These are phyloP conservation scores for Adelphocoris suturalis DNA, from an alignment of 2,888 invertebrate genomes.

Conservation along the genomic window DNA sequence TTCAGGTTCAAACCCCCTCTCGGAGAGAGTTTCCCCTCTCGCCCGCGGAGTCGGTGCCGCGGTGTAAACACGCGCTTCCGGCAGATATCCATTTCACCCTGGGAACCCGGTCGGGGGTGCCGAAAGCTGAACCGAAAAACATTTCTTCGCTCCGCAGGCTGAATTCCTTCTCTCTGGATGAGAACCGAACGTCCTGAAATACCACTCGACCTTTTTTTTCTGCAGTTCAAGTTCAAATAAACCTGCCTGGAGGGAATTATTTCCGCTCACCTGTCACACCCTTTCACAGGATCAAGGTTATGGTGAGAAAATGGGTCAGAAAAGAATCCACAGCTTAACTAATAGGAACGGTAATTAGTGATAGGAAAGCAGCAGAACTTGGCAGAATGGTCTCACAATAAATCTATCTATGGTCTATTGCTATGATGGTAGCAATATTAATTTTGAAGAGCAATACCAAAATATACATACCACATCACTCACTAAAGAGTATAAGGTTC, in stretches of 20 bases:
- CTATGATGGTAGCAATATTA: neutral
- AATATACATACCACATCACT: no score
- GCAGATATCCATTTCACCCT: conserved; percentile 59
- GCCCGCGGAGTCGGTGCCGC: neutral
- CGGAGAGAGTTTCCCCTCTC: conserved; percentile 55
- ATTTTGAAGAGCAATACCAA: no score
- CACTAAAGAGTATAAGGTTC: no score
- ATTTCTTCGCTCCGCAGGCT: neutral
- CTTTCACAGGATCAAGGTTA: neutral
- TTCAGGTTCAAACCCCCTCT: conserved; percentile 56
- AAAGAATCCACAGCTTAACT: neutral
- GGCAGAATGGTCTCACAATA: neutral
- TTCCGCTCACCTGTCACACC: conserved; percentile 15
- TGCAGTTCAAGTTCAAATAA: neutral
- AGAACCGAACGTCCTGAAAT: neutral
- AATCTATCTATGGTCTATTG: no score
- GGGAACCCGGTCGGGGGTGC: conserved; percentile 34
- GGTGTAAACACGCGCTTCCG: conserved; percentile 52
- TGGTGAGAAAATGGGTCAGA: neutral
- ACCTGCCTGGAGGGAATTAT: neutral
- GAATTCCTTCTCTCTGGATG: neutral
- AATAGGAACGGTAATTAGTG: neutral
- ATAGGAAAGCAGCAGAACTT: neutral
- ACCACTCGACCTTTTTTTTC: neutral
- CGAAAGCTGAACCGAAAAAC: neutral